Evolutionary conservation across 2,113 vertebrate species (phyloP).

Genomic region (Ursus arctos): DNA sequence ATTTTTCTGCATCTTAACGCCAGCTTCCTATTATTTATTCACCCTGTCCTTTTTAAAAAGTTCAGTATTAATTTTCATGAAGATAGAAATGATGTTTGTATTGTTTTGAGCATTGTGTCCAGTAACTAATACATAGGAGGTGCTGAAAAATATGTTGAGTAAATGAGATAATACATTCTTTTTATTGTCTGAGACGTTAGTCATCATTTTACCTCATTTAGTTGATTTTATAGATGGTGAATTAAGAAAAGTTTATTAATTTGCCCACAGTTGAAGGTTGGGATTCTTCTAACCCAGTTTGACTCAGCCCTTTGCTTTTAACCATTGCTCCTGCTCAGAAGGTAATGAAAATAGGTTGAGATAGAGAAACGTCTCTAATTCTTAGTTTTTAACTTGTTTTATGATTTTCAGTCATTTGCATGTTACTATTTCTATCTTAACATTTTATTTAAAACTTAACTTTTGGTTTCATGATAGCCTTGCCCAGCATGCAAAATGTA

Average conservation of each 20-base stretch:
- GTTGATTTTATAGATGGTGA: not conserved
- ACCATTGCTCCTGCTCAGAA: not conserved
- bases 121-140: not conserved
- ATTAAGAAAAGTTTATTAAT: not conserved
- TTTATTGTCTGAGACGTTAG: not conserved
- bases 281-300: not conserved
- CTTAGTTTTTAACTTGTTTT: not conserved
- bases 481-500: not conserved
- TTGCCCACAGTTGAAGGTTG: not conserved
- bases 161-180: not conserved
- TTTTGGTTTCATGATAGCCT: not conserved
- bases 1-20: conserved; percentile 92
- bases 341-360: not conserved
- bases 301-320: not conserved
- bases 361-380: not conserved
- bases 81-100: not conserved
- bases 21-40: conserved; percentile 93
- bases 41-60: conserved; percentile 88
- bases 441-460: not conserved
- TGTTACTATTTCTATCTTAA: not conserved
- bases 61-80: not conserved
- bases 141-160: not conserved
- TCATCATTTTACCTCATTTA: not conserved
- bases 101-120: not conserved
- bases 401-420: not conserved